Conservation (phyloP, 1,140 invertebrate genomes). For the Hyposmocoma kahamanoa region DNA sequence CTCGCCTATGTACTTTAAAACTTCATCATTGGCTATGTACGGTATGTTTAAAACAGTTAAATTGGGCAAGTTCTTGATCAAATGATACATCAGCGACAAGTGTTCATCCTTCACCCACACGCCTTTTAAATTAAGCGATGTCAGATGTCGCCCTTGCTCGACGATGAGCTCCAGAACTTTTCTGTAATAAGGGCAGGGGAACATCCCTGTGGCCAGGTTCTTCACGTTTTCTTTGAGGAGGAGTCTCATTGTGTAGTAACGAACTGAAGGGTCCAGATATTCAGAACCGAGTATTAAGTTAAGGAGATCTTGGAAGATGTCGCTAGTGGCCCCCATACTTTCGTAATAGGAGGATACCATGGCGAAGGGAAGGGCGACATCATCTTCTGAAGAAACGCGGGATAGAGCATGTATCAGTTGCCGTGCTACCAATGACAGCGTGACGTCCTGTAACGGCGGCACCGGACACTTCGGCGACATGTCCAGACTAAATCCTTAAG, state of each 20-base stretch:
- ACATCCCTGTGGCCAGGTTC: constrained; percentile 77
- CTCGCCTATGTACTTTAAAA: constrained; percentile 76
- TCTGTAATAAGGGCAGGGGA: constrained; percentile 78
- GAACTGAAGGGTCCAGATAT: constrained; percentile 77
- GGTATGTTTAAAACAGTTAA: constrained; percentile 77
- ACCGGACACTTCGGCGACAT: constrained; percentile 72
- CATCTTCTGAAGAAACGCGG: constrained; percentile 68
- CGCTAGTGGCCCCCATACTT: constrained; percentile 72
- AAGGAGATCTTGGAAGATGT: constrained; percentile 78
- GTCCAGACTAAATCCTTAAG: too few species aligned
- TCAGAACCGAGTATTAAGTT: constrained; percentile 76
- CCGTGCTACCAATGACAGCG: constrained; percentile 64
- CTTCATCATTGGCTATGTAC: constrained; percentile 79
- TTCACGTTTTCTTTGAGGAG: constrained; percentile 77
- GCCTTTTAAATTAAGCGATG: constrained; percentile 79
- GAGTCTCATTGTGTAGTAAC: constrained; percentile 77
- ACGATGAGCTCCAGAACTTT: constrained; percentile 77
- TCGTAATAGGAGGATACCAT: constrained; percentile 75
- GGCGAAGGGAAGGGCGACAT: constrained; percentile 72
- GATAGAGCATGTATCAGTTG: constrained; percentile 65
- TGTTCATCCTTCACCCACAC: constrained; percentile 81
- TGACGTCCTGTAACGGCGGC: constrained; percentile 56
- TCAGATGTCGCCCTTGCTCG: constrained; percentile 75
- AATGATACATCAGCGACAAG: constrained; percentile 75
- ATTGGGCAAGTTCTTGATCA: constrained; percentile 73